These are phyloP conservation scores for Cotesia congregata DNA, from an alignment of 2,888 invertebrate genomes.

Conservation along the genomic window DNA sequence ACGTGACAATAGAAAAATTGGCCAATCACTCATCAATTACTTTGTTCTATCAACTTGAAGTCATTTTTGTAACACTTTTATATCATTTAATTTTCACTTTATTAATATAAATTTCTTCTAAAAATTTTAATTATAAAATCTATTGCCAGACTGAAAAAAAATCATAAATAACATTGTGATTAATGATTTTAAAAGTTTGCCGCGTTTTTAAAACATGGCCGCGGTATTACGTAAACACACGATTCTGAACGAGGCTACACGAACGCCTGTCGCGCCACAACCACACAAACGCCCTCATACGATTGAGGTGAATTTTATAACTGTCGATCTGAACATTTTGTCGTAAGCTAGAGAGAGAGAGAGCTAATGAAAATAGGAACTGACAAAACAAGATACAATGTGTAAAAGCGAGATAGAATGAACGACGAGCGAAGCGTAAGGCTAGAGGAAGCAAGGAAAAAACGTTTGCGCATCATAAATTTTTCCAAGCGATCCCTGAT, in stretches of 20 bases:
- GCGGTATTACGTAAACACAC: slow-evolving; percentile 1
- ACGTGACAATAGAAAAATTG: slow-evolving; percentile 30
- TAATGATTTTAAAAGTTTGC: slow-evolving; percentile 29
- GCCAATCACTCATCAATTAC: slow-evolving; percentile 20
- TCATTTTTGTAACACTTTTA: neutral
- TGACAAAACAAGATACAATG: slow-evolving; percentile 17
- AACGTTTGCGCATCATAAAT: slow-evolving; percentile 34
- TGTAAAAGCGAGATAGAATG: slow-evolving; percentile 22
- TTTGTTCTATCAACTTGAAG: slow-evolving; percentile 1
- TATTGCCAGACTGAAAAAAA: neutral
- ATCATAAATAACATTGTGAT: neutral
- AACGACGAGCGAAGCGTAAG: slow-evolving; percentile 20
- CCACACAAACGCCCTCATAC: slow-evolving; percentile 60
- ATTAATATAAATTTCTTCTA: neutral
- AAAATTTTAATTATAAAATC: neutral
- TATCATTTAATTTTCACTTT: neutral
- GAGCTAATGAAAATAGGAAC: slow-evolving; percentile 19
- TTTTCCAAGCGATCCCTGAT: slow-evolving; percentile 27
- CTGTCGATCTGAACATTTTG: slow-evolving; percentile 16
- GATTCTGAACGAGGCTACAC: slow-evolving; percentile 48
- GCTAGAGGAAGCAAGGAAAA: slow-evolving; percentile 32
- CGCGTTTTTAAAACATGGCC: slow-evolving; percentile 25
- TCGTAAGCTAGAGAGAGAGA: slow-evolving; percentile 29
- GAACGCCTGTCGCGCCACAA: slow-evolving; percentile 63
- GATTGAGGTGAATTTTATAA: slow-evolving; percentile 10